A percentile compares a stretch with the other conserved stretches of the same genome.
These are phyloP conservation scores for Plodia interpunctella DNA, from an alignment of 1,140 invertebrate species.

Conservation along the genomic window DNA sequence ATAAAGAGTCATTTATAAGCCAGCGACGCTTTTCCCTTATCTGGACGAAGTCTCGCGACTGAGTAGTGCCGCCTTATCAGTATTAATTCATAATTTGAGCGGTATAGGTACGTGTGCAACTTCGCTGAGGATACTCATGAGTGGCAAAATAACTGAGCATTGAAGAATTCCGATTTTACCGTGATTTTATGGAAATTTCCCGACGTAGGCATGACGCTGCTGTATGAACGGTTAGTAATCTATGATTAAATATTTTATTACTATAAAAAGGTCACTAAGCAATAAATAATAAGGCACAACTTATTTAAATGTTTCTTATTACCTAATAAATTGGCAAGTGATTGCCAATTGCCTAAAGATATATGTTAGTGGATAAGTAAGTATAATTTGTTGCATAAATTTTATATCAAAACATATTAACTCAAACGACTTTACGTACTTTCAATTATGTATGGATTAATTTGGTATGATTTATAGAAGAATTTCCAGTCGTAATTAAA, in stretches of 20 bases:
- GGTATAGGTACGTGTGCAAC: conserved; percentile 25
- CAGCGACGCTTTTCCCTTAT: conserved; percentile 73
- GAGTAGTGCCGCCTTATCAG: conserved; percentile 72
- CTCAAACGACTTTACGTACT: neutral
- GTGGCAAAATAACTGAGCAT: too few relatives aligned
- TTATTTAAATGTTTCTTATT: too few relatives aligned
- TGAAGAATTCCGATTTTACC: too few relatives aligned
- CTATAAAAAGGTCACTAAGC: too few relatives aligned
- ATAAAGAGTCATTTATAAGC: conserved; percentile 77
- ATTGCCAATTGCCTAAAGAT: too few relatives aligned
- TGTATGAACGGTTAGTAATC: too few relatives aligned
- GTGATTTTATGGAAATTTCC: too few relatives aligned
- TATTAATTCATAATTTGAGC: conserved; percentile 75
- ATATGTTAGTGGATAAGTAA: neutral
- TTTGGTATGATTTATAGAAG: conserved; percentile 4
- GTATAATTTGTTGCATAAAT: neutral
- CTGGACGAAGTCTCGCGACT: conserved; percentile 70
- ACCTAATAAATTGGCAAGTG: too few relatives aligned
- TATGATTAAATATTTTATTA: too few relatives aligned
- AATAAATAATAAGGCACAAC: too few relatives aligned
- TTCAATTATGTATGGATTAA: neutral
- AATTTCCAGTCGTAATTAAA: neutral
- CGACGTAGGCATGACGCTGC: too few relatives aligned
- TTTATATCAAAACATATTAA: neutral
- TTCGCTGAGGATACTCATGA: too few relatives aligned